These are phyloP conservation scores for Peromyscus leucopus DNA, from an alignment of 2,113 vertebrate genomes.

Conservation along the genomic window DNA sequence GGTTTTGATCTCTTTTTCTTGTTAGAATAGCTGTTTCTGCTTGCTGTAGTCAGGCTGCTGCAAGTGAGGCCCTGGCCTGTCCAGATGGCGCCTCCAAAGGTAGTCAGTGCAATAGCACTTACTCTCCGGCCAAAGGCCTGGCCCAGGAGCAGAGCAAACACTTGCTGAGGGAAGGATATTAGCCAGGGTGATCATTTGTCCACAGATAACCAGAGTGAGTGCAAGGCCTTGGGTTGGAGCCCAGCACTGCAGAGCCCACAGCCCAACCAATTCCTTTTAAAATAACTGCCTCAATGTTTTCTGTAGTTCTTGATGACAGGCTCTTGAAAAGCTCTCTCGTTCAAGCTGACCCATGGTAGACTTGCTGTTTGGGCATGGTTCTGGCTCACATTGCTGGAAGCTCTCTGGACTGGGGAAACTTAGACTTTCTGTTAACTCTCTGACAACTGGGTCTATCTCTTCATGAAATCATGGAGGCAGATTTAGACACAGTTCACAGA, in stretches of 20 bases:
- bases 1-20: neutral
- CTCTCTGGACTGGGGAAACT: neutral
- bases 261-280: neutral
- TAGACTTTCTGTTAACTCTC: neutral
- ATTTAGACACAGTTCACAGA: slow-evolving; percentile 50
- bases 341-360: neutral
- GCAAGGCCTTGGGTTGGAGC: neutral
- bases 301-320: neutral
- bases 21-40: neutral
- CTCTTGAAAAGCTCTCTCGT: neutral
- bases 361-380: neutral
- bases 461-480: neutral
- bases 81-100: neutral
- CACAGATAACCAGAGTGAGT: neutral
- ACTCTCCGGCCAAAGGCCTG: neutral
- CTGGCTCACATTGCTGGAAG: neutral
- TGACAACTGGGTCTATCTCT: neutral
- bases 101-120: neutral
- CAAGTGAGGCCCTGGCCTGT: neutral
- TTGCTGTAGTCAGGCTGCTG: neutral
- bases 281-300: neutral
- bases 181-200: neutral
- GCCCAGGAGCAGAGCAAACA: neutral
- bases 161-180: neutral
- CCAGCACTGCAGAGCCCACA: neutral